Evolutionary conservation across 2,888 invertebrate genomes (phyloP).

Genomic region (Drosophila monieri): DNA sequence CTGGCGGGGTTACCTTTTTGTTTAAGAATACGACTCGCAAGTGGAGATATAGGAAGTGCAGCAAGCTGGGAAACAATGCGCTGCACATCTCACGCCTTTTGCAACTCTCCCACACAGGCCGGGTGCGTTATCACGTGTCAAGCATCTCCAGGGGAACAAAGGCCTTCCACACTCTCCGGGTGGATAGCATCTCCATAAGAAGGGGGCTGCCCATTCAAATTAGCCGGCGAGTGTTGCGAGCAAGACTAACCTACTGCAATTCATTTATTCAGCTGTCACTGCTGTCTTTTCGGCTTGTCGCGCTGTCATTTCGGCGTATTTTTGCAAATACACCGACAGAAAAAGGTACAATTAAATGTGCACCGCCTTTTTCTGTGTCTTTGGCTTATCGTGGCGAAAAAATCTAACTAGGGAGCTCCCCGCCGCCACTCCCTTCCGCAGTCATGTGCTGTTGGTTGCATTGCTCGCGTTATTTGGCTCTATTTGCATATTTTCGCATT

Average conservation of each 20-base stretch:
- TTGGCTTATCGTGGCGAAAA: slow-evolving; percentile 66
- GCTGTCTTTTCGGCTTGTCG: slow-evolving; percentile 49
- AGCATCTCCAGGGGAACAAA: slow-evolving; percentile 68
- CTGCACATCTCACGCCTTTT: slow-evolving; percentile 68
- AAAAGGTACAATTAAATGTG: slow-evolving; percentile 26
- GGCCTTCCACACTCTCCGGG: slow-evolving; percentile 70
- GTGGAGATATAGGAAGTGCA: background rate
- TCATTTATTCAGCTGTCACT: slow-evolving; percentile 73
- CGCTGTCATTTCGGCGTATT: slow-evolving; percentile 68
- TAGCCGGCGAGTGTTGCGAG: slow-evolving; percentile 59
- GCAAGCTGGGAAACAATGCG: slow-evolving; percentile 40
- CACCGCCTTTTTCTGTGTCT: slow-evolving; percentile 23
- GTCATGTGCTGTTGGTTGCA: slow-evolving; percentile 52
- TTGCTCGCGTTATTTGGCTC: slow-evolving; percentile 63
- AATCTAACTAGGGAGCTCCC: slow-evolving; percentile 39
- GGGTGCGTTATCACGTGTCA: slow-evolving; percentile 70
- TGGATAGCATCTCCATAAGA: slow-evolving; percentile 25
- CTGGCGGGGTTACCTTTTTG: background rate
- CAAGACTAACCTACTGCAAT: slow-evolving; percentile 64
- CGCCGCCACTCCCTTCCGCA: slow-evolving; percentile 2
- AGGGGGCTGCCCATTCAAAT: slow-evolving; percentile 66
- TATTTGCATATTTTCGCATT: slow-evolving; percentile 80
- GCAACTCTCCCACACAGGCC: slow-evolving; percentile 62
- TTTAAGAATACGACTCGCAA: too few relatives aligned
- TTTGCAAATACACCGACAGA: slow-evolving; percentile 52